These are phyloP conservation scores for Yoshiicerus persimilis DNA, from an alignment of 1,140 invertebrate species.

Conservation along the genomic window DNA sequence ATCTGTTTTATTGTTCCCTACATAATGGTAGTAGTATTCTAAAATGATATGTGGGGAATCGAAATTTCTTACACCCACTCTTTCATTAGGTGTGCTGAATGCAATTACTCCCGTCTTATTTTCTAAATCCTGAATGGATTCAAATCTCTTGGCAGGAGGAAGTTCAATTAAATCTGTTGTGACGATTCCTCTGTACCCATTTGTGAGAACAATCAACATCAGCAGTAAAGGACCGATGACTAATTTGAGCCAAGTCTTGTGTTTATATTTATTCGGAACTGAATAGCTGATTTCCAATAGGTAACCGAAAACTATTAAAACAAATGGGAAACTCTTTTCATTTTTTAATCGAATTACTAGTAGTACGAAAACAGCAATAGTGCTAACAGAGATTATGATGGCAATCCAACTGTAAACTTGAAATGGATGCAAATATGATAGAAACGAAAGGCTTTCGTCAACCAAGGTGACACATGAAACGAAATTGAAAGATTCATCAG, in stretches of 20 bases:
- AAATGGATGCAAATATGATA: too few species aligned
- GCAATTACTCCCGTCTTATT: background rate
- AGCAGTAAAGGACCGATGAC: background rate
- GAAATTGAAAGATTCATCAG: too few species aligned
- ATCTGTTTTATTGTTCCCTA: too few species aligned
- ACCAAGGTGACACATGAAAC: too few species aligned
- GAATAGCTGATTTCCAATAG: background rate
- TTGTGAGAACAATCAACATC: background rate
- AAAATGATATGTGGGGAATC: background rate
- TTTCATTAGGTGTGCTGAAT: background rate
- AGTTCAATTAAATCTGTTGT: background rate
- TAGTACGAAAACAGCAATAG: too few species aligned
- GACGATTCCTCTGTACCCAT: background rate
- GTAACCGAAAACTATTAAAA: too few species aligned
- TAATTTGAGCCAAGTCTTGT: background rate
- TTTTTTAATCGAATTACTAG: too few species aligned
- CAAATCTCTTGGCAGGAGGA: background rate
- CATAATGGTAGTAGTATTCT: background rate
- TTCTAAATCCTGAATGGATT: background rate
- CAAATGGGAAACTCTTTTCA: too few species aligned
- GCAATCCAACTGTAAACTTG: too few species aligned
- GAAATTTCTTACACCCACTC: background rate
- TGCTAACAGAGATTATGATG: too few species aligned
- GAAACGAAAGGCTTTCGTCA: too few species aligned
- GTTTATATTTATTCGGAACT: background rate